Percentiles rank a stretch among this genome's conserved stretches.
Conservation (phyloP, 2,113 vertebrate genomes). For the Toxotes chatareus region DNA sequence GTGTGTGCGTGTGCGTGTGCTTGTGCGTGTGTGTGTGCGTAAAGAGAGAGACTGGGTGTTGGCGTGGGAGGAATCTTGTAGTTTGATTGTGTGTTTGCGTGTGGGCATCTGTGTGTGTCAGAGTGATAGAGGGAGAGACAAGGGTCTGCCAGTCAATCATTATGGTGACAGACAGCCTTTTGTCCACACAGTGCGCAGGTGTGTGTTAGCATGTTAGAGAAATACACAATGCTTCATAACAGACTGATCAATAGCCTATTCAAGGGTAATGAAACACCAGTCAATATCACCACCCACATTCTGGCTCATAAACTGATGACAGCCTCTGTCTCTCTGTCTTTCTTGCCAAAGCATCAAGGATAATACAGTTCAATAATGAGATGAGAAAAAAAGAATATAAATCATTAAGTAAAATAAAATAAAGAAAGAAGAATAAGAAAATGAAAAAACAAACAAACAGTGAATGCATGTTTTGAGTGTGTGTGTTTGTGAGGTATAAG, state of each 20-base stretch:
- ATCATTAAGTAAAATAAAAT: no score
- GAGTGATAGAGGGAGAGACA: constrained; percentile 30
- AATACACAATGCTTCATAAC: constrained; percentile 60
- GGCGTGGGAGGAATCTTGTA: constrained; percentile 28
- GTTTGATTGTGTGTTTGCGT: constrained; percentile 41
- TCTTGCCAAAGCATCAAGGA: no score
- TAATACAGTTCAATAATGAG: no score
- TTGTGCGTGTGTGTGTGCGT: not conserved
- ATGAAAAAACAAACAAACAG: no score
- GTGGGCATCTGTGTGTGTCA: constrained; percentile 38
- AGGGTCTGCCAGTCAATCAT: constrained; percentile 53
- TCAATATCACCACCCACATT: constrained; percentile 68
- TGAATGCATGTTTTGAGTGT: no score
- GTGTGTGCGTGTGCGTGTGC: not conserved
- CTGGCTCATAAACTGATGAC: constrained; percentile 53
- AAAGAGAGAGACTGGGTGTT: not conserved
- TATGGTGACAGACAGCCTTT: constrained; percentile 25
- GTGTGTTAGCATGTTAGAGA: constrained; percentile 19
- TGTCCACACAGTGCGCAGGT: not conserved
- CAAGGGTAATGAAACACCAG: constrained; percentile 66
- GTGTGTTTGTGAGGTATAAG: no score
- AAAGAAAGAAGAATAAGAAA: no score
- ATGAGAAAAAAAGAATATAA: no score
- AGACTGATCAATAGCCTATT: constrained; percentile 72
- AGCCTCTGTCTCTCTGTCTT: not conserved